These are phyloP conservation scores for Encarsia formosa DNA, from an alignment of 2,888 invertebrate genomes.

Conservation along the genomic window DNA sequence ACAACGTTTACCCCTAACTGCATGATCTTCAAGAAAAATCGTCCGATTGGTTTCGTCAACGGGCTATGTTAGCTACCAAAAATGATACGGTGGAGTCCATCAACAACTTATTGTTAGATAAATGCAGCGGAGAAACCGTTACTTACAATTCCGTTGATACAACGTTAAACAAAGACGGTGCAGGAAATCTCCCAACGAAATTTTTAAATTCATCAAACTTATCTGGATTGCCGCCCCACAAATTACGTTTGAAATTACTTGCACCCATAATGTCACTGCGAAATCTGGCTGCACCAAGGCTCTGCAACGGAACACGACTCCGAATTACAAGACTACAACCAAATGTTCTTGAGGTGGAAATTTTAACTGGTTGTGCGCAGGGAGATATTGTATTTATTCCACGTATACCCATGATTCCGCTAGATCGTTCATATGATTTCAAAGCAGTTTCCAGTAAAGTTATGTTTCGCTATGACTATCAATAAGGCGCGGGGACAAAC, in stretches of 20 bases:
- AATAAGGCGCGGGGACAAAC: slow-evolving; percentile 46
- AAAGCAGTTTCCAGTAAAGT: slow-evolving; percentile 36
- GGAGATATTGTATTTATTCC: slow-evolving; percentile 26
- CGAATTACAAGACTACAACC: slow-evolving; percentile 31
- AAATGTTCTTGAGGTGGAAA: slow-evolving; percentile 36
- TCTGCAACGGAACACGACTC: slow-evolving; percentile 28
- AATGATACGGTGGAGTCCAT: slow-evolving; percentile 2
- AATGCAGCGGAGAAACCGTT: not conserved
- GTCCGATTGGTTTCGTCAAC: not conserved
- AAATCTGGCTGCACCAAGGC: slow-evolving; percentile 24
- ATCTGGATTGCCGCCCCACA: slow-evolving; percentile 34
- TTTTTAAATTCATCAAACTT: slow-evolving; percentile 35
- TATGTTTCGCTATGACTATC: slow-evolving; percentile 41
- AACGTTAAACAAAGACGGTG: slow-evolving; percentile 16
- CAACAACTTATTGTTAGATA: not conserved
- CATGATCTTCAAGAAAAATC: not conserved
- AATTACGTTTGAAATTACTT: slow-evolving; percentile 30
- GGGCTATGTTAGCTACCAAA: slow-evolving; percentile 9
- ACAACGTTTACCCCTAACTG: not conserved
- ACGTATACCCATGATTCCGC: slow-evolving; percentile 27
- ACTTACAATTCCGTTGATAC: not conserved
- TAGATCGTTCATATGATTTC: slow-evolving; percentile 32
- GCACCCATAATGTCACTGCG: slow-evolving; percentile 25
- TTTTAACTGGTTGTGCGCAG: slow-evolving; percentile 29
- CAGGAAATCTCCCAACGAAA: slow-evolving; percentile 32